Evolutionary conservation across 2,113 vertebrate species (phyloP).

Genomic region (Albula glossodonta): DNA sequence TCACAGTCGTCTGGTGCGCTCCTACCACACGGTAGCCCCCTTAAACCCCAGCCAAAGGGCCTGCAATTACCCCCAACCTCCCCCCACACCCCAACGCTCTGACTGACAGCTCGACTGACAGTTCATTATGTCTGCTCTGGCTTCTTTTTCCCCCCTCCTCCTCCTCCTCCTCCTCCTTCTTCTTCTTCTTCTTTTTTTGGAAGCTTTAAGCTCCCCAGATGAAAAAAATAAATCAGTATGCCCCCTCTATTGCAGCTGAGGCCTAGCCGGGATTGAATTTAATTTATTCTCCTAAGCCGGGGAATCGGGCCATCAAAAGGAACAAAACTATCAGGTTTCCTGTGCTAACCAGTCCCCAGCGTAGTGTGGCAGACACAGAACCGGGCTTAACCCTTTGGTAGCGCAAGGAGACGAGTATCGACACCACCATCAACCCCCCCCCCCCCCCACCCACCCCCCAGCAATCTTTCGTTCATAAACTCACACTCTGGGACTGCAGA

Average conservation of each 20-base stretch:
- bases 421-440: not conserved
- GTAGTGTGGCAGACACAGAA: conserved; percentile 45
- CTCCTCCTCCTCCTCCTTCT: conserved; percentile 31
- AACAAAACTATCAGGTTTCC: conserved; percentile 79
- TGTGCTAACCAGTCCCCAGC: conserved; percentile 59
- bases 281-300: conserved; percentile 91
- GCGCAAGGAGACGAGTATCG: conserved; percentile 31
- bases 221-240: conserved; percentile 89
- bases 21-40: not conserved
- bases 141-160: conserved; percentile 28
- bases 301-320: conserved; percentile 78
- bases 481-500: not conserved
- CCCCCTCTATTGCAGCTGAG: conserved; percentile 81
- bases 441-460: conserved; percentile 17
- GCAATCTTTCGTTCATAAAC: conserved; percentile 25
- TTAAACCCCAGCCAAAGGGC: conserved; percentile 53
- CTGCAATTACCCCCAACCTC: conserved; percentile 69
- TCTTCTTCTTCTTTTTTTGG: conserved; percentile 57
- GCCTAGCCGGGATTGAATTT: conserved; percentile 77
- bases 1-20: not conserved
- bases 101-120: conserved; percentile 73
- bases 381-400: conserved; percentile 58
- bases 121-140: conserved; percentile 78
- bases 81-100: conserved; percentile 39
- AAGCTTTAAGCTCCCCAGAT: conserved; percentile 89